Percentiles rank a stretch among this genome's conserved stretches.
phyloP scores from a whole-genome alignment of 2,113 vertebrate genomes.

The Macrotis lagotis region DNA sequence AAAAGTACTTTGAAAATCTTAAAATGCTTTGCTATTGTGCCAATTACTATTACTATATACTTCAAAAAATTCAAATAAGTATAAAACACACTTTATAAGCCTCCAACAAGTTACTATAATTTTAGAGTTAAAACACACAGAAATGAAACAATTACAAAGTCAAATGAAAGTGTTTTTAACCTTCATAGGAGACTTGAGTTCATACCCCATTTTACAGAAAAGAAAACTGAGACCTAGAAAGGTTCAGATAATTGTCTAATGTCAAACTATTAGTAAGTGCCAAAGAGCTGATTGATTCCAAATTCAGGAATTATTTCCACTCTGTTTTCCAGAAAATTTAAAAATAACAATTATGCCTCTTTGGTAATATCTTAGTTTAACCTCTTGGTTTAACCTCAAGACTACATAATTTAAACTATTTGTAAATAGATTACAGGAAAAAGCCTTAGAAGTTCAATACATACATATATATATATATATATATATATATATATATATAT shows the following conservation, averaged over 20 bases:
- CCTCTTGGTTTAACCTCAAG: slow-evolving; percentile 17
- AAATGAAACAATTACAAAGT: background rate
- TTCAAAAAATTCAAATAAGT: background rate
- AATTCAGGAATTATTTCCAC: background rate
- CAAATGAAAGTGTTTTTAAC: background rate
- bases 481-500: too few relatives aligned
- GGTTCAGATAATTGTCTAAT: background rate
- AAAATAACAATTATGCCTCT: background rate
- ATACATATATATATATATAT: too few relatives aligned
- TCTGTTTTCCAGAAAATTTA: background rate
- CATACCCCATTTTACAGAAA: too few relatives aligned
- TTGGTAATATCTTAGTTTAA: background rate
- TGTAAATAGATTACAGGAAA: background rate
- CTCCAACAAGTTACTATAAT: background rate
- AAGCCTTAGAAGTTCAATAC: background rate
- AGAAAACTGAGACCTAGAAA: background rate
- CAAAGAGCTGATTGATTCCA: background rate
- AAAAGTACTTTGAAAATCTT: background rate
- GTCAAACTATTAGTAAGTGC: background rate
- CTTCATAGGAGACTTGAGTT: too few relatives aligned
- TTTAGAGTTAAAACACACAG: background rate
- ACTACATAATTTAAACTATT: background rate
- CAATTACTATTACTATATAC: background rate
- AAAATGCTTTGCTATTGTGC: background rate
- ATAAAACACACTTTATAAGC: background rate